These are phyloP conservation scores for Seriola aureovittata DNA, from an alignment of 2,113 vertebrate genomes.

Conservation along the genomic window DNA sequence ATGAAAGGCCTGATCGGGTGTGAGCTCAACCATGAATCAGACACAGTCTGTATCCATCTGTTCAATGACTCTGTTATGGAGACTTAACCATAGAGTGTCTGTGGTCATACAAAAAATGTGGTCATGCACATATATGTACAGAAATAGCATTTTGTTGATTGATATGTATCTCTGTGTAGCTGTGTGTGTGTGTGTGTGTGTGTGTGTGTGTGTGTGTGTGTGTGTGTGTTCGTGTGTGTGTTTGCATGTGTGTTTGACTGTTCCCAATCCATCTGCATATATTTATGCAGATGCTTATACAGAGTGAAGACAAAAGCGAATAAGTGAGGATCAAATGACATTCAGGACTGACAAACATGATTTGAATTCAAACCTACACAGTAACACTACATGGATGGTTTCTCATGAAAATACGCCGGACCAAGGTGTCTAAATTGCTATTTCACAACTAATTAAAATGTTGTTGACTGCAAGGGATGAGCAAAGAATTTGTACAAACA, in stretches of 20 bases:
- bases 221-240: too few species aligned
- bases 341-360: not conserved
- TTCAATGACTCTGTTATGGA: conserved; percentile 17
- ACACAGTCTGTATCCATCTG: conserved; percentile 27
- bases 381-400: conserved; percentile 25
- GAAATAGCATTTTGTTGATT: not conserved
- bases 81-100: not conserved
- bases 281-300: not conserved
- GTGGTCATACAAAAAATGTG: not conserved
- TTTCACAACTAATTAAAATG: conserved; percentile 49
- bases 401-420: conserved; percentile 18
- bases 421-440: conserved; percentile 4
- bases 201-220: too few species aligned
- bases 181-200: too few species aligned
- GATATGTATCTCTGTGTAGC: not conserved
- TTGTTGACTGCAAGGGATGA: conserved; percentile 2
- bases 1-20: conserved; percentile 48
- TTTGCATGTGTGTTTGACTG: not conserved
- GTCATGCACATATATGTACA: not conserved
- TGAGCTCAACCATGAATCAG: conserved; percentile 51
- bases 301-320: not conserved
- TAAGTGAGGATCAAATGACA: conserved; percentile 1
- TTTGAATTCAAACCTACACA: conserved; percentile 14
- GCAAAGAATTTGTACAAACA: conserved; percentile 23
- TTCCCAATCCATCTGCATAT: conserved; percentile 4